Percentiles rank a stretch among this genome's conserved stretches.
phyloP scores from a whole-genome alignment of 1,140 invertebrate genomes.

The Ylistrum balloti region DNA sequence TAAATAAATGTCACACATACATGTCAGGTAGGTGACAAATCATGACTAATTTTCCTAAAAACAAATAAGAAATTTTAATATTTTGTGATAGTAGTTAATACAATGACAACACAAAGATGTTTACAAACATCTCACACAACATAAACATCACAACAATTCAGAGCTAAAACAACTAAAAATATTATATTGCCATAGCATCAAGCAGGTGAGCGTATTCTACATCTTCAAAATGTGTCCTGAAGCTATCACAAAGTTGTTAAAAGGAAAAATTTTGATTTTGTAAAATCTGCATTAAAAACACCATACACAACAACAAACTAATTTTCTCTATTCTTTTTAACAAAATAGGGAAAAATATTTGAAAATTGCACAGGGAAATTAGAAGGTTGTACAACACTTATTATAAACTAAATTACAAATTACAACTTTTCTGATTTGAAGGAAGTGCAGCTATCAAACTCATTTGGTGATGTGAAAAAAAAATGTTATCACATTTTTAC shows the following conservation, averaged over 20 bases:
- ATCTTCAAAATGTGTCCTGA: neutral
- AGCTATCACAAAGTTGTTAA: neutral
- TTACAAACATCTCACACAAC: neutral
- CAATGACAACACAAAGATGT: neutral
- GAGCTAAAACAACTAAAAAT: neutral
- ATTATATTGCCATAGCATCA: neutral
- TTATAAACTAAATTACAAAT: slow-evolving; percentile 13
- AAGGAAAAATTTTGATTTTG: neutral
- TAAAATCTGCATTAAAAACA: neutral
- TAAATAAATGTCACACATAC: no score
- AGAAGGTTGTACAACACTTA: slow-evolving; percentile 12
- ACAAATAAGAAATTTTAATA: neutral
- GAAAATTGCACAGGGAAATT: neutral
- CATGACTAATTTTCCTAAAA: no score
- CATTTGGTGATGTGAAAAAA: slow-evolving; percentile 23
- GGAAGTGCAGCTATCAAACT: neutral
- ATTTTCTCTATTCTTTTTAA: neutral
- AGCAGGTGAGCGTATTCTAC: slow-evolving; percentile 32
- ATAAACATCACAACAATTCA: slow-evolving; percentile 6
- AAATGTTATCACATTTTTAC: neutral
- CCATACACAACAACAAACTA: slow-evolving; percentile 13
- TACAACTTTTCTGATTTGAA: neutral
- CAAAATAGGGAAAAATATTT: neutral
- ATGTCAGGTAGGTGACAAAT: no score
- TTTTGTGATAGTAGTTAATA: slow-evolving; percentile 6